Base-by-base conservation (phyloP, 1,140 invertebrate genomes). In the Brachionus sp. region DNA sequence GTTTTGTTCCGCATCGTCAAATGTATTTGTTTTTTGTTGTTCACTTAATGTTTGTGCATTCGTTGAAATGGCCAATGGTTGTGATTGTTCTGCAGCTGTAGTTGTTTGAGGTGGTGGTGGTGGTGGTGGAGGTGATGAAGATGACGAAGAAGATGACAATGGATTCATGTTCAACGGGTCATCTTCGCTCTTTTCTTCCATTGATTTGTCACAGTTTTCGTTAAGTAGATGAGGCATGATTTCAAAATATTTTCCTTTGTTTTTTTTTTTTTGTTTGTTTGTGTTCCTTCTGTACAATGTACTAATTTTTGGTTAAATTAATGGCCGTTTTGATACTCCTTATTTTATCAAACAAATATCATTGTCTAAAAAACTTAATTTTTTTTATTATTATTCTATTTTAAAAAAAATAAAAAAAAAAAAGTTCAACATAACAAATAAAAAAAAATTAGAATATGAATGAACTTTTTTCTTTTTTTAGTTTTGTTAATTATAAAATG, bases 401-500 rank as follows among this genome's bases (percentile, higher is more conserved):
- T 29, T 50, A 16, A 50, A 50, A 50, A 46, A 46, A 44, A 2
- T 50, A 50, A n/a, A 50, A 5, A 42, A 42, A 16, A 57, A 57
- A 25, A 29, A 29, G 19, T 9, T 12, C 9, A 64, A 12, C n/a
- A n/a, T 57, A 57, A 23, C n/a, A 66, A 66, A 66, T 23, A 66
- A 66, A 66, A 66, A 25, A 33, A 64, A 64, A 12, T 1, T 12
- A 68, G 35, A 35, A 37, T 37, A 39, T 39, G 37, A 35, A 33
- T 70, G 66, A 39, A 39, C 35, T 70, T 70, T 70, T 70, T 70
- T 70, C 10, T 39, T 70, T 16, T 70, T 70, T 42, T 70, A 19
- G 2, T n/a, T 53, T 23, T 53, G 7, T 29, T 29, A 29, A 29
- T 53, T 19, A 6, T 25, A 53, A 53, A 53, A 53, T 53, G 50